Percentiles rank a stretch among this genome's conserved stretches.
Evolutionary conservation across 2,113 vertebrate species (phyloP).

Genomic region (Nesogale talazaci): DNA sequence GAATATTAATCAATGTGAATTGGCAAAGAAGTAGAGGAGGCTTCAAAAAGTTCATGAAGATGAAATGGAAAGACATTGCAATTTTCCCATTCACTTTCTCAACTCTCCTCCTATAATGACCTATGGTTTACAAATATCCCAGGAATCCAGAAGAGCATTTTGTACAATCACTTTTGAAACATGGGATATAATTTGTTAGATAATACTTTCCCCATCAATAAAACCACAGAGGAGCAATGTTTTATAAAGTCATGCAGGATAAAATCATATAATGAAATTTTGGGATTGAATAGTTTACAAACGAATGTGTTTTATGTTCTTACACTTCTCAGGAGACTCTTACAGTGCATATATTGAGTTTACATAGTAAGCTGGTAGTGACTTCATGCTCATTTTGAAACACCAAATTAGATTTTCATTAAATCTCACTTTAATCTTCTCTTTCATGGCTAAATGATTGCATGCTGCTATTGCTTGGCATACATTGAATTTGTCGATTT

Average conservation of each 20-base stretch:
- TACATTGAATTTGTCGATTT: background rate
- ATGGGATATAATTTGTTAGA: background rate
- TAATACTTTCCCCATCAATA: background rate
- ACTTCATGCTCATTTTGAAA: conserved; percentile 18
- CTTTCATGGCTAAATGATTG: background rate
- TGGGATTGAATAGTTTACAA: background rate
- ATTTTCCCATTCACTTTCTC: too few species aligned
- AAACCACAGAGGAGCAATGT: background rate
- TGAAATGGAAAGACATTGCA: too few species aligned
- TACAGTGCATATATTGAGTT: background rate
- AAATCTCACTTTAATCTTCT: background rate
- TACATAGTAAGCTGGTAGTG: background rate
- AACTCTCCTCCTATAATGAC: background rate
- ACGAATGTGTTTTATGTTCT: background rate
- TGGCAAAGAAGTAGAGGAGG: background rate
- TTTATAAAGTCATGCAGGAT: background rate
- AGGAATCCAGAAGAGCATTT: background rate
- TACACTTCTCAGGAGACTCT: background rate
- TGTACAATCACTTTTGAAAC: background rate
- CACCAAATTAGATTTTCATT: background rate
- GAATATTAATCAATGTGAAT: background rate
- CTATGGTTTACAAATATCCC: background rate
- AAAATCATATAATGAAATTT: background rate
- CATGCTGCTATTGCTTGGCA: background rate
- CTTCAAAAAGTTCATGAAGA: too few species aligned